phyloP scores from a whole-genome alignment of 1,140 invertebrate genomes.

The Drosophila quadrilineata region DNA sequence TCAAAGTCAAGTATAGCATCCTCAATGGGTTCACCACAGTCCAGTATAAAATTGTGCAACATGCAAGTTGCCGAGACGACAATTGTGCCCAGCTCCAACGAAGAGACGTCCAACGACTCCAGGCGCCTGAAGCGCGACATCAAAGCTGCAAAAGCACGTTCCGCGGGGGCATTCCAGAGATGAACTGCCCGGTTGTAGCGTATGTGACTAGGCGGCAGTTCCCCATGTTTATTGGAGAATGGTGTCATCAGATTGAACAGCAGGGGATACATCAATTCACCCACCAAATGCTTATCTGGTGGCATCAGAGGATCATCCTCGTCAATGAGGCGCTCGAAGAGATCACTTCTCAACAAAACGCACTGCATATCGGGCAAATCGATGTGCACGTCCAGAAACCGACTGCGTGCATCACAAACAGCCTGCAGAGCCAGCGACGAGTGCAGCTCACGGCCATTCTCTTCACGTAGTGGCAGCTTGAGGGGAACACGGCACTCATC shows the following conservation, averaged over 20 bases:
- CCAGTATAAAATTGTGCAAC: constrained; percentile 47
- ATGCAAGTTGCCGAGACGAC: constrained; percentile 36
- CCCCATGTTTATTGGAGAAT: constrained; percentile 3
- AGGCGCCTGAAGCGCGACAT: constrained; percentile 35
- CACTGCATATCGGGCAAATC: constrained; percentile 32
- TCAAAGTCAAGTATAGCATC: constrained; percentile 27
- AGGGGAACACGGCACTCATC: constrained; percentile 36
- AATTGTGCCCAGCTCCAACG: constrained; percentile 19
- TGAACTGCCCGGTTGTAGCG: constrained; percentile 29
- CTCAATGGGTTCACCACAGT: constrained; percentile 29
- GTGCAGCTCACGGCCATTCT: not conserved
- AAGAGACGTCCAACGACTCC: constrained; percentile 17
- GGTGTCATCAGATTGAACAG: constrained; percentile 46
- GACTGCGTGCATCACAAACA: constrained; percentile 33
- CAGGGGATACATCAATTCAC: constrained; percentile 34
- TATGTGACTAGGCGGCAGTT: constrained; percentile 28
- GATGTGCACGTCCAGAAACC: constrained; percentile 38
- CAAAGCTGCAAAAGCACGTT: constrained; percentile 25
- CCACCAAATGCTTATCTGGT: constrained; percentile 31
- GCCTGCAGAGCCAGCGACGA: constrained; percentile 20
- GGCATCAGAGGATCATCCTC: constrained; percentile 23
- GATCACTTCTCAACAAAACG: constrained; percentile 29
- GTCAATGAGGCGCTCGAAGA: constrained; percentile 35
- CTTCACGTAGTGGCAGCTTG: constrained; percentile 10
- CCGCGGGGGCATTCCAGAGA: constrained; percentile 27